phyloP scores from a whole-genome alignment of 2,797 vertebrate species.

The Orientallactaga sibirica region DNA sequence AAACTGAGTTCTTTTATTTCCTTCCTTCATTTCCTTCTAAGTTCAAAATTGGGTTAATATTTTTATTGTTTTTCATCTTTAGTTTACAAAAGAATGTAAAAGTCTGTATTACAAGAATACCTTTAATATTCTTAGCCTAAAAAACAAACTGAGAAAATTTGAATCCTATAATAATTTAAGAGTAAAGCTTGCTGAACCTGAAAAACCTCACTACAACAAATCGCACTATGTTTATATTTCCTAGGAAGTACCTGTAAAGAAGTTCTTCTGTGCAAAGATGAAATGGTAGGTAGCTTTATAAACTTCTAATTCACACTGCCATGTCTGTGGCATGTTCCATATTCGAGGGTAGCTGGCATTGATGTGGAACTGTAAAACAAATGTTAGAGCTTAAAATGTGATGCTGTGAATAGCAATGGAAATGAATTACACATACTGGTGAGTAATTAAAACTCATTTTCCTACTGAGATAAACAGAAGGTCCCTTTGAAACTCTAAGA shows the following conservation, averaged over 20 bases:
- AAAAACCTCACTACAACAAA: constrained; percentile 12
- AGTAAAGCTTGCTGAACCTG: constrained; percentile 3
- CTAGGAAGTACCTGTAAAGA: constrained; percentile 94
- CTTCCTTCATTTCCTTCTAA: constrained; percentile 28
- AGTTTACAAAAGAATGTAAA: constrained; percentile 3
- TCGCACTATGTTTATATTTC: background rate
- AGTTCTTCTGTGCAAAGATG: constrained; percentile 99
- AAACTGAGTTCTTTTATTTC: background rate
- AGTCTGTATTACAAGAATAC: constrained; percentile 26
- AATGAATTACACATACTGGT: constrained; percentile 64
- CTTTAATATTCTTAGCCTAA: background rate
- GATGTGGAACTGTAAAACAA: constrained; percentile 94
- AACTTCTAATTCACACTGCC: constrained; percentile 99
- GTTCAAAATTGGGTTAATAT: constrained; percentile 11
- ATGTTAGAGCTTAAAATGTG: constrained; percentile 64
- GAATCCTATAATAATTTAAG: constrained; percentile 4
- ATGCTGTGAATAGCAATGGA: constrained; percentile 63
- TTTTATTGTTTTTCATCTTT: constrained; percentile 12
- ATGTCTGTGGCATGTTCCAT: constrained; percentile 99
- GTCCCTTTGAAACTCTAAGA: constrained; percentile 74
- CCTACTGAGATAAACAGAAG: constrained; percentile 83
- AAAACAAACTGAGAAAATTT: constrained; percentile 18
- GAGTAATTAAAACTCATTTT: constrained; percentile 83
- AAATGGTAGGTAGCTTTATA: constrained; percentile 99
- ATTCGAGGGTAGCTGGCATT: constrained; percentile 96